A percentile compares a stretch with the other conserved stretches of the same genome.
Evolutionary conservation across 2,888 invertebrate genomes (phyloP).

Genomic region (Nezara viridula): DNA sequence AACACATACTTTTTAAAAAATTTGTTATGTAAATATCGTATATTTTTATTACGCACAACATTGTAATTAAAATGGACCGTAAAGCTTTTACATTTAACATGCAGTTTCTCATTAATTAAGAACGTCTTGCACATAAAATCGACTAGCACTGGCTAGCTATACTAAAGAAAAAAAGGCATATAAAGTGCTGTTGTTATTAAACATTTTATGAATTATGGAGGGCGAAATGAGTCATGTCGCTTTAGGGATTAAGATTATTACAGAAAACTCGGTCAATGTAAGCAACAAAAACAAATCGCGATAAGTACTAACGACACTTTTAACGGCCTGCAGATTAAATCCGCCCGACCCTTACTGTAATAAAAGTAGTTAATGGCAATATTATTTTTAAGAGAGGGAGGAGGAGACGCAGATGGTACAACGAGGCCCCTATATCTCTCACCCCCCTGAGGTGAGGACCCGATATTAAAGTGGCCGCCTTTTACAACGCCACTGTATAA

Average conservation of each 20-base stretch:
- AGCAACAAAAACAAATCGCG: background rate
- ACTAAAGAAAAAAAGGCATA: background rate
- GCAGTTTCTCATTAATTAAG: too few species aligned
- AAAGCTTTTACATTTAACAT: too few species aligned
- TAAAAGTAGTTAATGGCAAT: constrained; percentile 15
- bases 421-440: background rate
- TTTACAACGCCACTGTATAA: constrained; percentile 46
- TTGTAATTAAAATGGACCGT: too few species aligned
- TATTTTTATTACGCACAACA: too few species aligned
- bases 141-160: too few species aligned
- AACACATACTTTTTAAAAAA: too few species aligned
- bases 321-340: constrained; percentile 15
- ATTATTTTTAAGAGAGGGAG: background rate
- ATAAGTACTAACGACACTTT: background rate
- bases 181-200: background rate
- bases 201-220: background rate
- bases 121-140: too few species aligned
- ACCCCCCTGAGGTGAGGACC: background rate
- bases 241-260: background rate
- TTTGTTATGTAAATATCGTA: too few species aligned
- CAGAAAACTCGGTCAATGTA: background rate
- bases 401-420: background rate
- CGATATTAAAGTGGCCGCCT: constrained; percentile 14
- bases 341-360: background rate
- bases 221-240: background rate